Evolutionary conservation across 2,797 vertebrate genomes (phyloP), one percentile per base, ranked within the genome.

Genomic region (Spea hammondii): DNA sequence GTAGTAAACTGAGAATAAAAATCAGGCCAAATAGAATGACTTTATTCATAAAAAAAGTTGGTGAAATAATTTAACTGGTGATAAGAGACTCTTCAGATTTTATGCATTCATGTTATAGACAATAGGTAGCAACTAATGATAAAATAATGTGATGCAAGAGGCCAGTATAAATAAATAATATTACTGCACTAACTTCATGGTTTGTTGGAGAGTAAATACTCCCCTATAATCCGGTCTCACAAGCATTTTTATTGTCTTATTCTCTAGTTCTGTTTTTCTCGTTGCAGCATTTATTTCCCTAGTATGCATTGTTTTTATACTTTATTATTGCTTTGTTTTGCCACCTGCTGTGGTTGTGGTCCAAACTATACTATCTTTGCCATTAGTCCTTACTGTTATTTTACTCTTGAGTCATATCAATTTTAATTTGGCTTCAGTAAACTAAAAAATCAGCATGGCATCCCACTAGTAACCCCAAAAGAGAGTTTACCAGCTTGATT

Each of bases 311-410:
- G 49, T 80, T 65, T 32, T 45, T 60, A 84, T 85, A 12, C 8
- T 84, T 68, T 86, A 83, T 88, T 90, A 91, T 90, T 90, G 87
- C 89, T 88, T 85, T 85, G 72, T 62, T 62, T 62, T 6, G 69
- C 86, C 86, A 88, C 89, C 88, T 91, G 86, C 91, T 91, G 88
- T 11, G 84, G n/a, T 6, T 84, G 84, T 77, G 77, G 83, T 84
- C 87, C 84, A 86, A 85, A 90, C 89, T 91, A 89, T 85, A 82
- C 88, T 90, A 84, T 89, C 83, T 88, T 90, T 91, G 88, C 88
- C 90, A 90, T 93, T 92, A 93, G 90, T 90, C 89, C 90, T 82
- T 88, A 86, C 84, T 84, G 86, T 89, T 91, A 93, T 92, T 91
- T 92, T 87, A 90, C 83, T 46, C 90, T 84, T 89, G 90, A 92